These are phyloP conservation scores for Phalacrocorax pelagicus DNA, from an alignment of 2,113 vertebrate genomes.

Conservation along the genomic window DNA sequence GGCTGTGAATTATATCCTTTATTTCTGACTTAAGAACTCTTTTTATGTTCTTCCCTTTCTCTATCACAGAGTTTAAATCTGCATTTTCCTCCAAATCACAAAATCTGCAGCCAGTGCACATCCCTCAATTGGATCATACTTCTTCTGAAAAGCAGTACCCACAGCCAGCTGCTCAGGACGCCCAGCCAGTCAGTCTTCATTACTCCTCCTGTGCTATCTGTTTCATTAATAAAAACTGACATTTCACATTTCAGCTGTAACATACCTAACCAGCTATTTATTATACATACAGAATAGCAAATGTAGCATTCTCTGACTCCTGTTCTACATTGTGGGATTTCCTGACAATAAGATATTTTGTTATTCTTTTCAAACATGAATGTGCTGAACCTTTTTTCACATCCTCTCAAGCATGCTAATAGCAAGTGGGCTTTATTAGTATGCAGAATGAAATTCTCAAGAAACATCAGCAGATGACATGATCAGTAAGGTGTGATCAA, in stretches of 20 bases:
- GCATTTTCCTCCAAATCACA: background rate
- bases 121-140: slow-evolving; percentile 8
- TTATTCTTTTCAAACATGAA: slow-evolving; percentile 72
- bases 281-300: slow-evolving; percentile 37
- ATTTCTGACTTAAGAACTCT: background rate
- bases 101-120: background rate
- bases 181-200: slow-evolving; percentile 32
- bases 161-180: background rate
- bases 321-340: background rate
- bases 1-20: slow-evolving; percentile 28
- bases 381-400: slow-evolving; percentile 65
- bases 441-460: slow-evolving; percentile 70
- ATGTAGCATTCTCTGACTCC: slow-evolving; percentile 14
- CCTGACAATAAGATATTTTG: slow-evolving; percentile 52
- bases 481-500: slow-evolving; percentile 77
- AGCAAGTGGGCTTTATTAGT: slow-evolving; percentile 59
- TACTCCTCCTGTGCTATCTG: background rate
- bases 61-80: background rate
- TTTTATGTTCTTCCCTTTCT: slow-evolving; percentile 18
- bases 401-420: slow-evolving; percentile 64
- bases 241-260: slow-evolving; percentile 56
- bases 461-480: slow-evolving; percentile 57
- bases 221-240: slow-evolving; percentile 66
- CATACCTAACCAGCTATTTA: slow-evolving; percentile 26
- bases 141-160: background rate